These are phyloP conservation scores for Amiota communis DNA, from an alignment of 2,888 invertebrate genomes.

Conservation along the genomic window DNA sequence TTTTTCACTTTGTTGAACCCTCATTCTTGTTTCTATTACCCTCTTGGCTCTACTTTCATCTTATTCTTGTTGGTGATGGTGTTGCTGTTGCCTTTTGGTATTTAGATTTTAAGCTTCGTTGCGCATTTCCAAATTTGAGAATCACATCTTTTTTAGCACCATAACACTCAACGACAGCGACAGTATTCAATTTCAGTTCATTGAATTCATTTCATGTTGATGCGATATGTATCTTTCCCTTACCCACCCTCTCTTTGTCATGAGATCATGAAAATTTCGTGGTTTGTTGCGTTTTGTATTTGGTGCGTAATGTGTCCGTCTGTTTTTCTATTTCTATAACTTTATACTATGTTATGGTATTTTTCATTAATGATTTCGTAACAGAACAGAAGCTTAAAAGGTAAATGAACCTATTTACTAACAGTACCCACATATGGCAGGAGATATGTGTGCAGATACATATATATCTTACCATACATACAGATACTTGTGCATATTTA, in stretches of 20 bases:
- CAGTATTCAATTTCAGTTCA: conserved; percentile 21
- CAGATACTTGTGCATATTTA: no score
- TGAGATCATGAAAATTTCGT: conserved; percentile 8
- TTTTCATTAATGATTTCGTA: background rate
- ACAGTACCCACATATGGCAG: background rate
- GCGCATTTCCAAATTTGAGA: conserved; percentile 7
- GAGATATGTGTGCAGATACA: background rate
- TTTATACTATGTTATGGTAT: background rate
- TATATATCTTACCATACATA: background rate
- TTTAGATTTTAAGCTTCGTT: conserved; percentile 24
- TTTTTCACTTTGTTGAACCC: background rate
- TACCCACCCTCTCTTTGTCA: no score
- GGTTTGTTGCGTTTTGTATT: conserved; percentile 23
- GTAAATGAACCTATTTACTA: conserved; percentile 15
- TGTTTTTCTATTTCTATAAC: background rate
- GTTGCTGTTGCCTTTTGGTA: conserved; percentile 19
- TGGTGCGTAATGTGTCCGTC: background rate
- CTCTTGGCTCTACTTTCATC: background rate
- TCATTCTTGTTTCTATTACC: background rate
- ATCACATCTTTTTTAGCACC: background rate
- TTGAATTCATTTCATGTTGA: conserved; percentile 22
- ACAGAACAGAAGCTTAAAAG: conserved; percentile 19
- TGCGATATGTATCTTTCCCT: background rate
- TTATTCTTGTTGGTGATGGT: background rate
- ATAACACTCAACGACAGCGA: background rate